These are phyloP conservation scores for Prietella phreatophila DNA, from an alignment of 2,113 vertebrate species.

Conservation along the genomic window DNA sequence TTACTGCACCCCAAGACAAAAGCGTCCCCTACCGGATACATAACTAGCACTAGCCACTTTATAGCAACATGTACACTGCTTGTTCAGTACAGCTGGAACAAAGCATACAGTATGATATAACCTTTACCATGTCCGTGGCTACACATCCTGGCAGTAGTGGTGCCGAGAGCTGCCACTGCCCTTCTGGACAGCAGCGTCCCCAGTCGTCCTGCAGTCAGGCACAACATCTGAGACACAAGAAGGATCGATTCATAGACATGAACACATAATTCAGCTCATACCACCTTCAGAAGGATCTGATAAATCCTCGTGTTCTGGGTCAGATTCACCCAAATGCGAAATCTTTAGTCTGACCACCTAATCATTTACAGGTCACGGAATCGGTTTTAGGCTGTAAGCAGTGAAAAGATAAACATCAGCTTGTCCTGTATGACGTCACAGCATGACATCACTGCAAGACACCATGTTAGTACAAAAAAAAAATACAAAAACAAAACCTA, in stretches of 20 bases:
- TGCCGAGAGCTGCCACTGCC: constrained; percentile 41
- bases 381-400: background rate
- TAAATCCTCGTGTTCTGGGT: background rate
- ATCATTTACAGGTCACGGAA: background rate
- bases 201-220: constrained; percentile 57
- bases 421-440: background rate
- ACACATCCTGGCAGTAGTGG: constrained; percentile 58
- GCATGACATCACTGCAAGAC: background rate
- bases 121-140: constrained; percentile 61
- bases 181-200: constrained; percentile 58
- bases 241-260: background rate
- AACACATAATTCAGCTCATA: background rate
- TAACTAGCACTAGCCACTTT: background rate
- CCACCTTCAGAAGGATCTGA: background rate
- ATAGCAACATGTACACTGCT: background rate
- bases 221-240: constrained; percentile 66
- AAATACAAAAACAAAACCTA: too few relatives aligned
- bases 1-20: background rate
- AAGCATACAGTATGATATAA: background rate
- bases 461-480: background rate
- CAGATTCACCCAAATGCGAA: background rate
- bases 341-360: background rate
- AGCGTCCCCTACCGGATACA: background rate
- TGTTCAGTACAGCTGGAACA: background rate
- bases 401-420: background rate